Evolutionary conservation across 2,113 vertebrate species (phyloP).

Genomic region (Otus sunia): DNA sequence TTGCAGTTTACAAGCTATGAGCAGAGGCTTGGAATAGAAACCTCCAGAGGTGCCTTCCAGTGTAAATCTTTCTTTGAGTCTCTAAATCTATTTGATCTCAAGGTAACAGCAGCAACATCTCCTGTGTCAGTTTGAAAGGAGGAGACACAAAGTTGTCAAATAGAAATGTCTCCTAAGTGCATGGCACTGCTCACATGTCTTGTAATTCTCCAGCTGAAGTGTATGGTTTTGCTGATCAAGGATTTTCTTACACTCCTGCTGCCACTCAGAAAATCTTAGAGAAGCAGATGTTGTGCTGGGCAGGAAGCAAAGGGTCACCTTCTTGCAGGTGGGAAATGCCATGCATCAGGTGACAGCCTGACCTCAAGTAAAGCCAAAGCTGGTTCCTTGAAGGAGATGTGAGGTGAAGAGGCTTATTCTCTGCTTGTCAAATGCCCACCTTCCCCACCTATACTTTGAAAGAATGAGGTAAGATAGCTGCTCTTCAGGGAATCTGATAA

Average conservation of each 20-base stretch:
- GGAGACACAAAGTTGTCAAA: background rate
- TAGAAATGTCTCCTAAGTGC: background rate
- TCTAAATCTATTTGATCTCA: background rate
- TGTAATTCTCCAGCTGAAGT: background rate
- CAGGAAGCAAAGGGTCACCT: background rate
- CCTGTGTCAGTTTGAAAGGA: background rate
- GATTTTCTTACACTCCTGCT: background rate
- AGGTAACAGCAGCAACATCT: background rate
- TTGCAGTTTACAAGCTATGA: background rate
- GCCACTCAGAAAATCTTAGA: background rate
- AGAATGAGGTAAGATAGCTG: background rate
- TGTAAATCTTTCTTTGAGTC: background rate
- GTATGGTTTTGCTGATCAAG: conserved; percentile 4
- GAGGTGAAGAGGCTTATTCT: background rate
- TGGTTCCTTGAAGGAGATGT: background rate
- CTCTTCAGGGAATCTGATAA: background rate
- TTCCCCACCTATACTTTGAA: background rate
- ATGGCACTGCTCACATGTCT: background rate
- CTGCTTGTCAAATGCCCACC: background rate
- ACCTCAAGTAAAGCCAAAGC: background rate
- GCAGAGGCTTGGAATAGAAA: background rate
- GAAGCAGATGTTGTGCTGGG: background rate
- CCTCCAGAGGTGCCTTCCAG: background rate
- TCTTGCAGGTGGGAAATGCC: background rate
- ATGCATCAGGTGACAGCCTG: background rate